phyloP scores from a whole-genome alignment of 2,888 invertebrate species.

The Candidula unifasciata region DNA sequence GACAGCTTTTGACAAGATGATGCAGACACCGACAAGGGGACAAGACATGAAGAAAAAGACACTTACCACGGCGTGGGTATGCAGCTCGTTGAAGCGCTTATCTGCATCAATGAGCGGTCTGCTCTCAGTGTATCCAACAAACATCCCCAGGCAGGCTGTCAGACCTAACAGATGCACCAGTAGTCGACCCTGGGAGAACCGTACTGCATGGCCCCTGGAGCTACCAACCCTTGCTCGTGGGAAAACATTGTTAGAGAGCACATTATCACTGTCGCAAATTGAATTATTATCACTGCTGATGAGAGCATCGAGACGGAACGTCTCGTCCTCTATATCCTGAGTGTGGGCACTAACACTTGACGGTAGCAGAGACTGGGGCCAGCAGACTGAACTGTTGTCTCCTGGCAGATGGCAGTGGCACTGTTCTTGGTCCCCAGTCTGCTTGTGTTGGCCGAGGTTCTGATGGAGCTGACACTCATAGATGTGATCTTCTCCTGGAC shows the following conservation, averaged over 20 bases:
- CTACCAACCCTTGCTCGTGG: neutral
- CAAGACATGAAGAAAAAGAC: neutral
- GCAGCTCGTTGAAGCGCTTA: neutral
- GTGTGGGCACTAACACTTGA: neutral
- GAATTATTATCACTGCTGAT: neutral
- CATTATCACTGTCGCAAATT: neutral
- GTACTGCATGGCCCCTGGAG: neutral
- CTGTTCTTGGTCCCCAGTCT: neutral
- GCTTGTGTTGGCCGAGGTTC: neutral
- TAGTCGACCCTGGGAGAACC: neutral
- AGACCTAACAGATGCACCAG: neutral
- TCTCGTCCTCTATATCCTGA: neutral
- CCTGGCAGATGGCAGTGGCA: neutral
- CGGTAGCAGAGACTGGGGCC: neutral
- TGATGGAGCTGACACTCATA: neutral
- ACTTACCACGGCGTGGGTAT: slow-evolving; percentile 12
- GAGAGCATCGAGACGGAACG: neutral
- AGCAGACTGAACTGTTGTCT: neutral
- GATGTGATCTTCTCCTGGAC: no score
- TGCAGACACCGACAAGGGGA: no score
- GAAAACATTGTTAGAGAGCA: neutral
- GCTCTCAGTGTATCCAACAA: slow-evolving; percentile 15
- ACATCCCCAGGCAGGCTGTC: neutral
- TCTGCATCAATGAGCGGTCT: neutral
- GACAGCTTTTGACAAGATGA: neutral